These are phyloP conservation scores for Andrena praecox DNA, from an alignment of 2,888 invertebrate species.

Conservation along the genomic window DNA sequence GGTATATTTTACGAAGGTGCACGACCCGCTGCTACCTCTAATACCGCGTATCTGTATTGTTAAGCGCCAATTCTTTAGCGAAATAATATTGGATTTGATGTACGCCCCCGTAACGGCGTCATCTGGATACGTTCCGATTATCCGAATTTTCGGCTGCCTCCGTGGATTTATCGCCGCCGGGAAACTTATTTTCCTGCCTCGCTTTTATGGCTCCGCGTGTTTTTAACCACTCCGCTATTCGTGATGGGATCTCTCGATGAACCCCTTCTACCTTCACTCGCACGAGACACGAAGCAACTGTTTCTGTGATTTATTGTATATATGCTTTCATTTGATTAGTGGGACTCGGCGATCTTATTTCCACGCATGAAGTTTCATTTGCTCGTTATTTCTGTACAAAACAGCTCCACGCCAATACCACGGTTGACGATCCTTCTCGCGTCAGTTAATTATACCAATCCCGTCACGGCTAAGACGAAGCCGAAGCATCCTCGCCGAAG, in stretches of 20 bases:
- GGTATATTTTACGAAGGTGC: constrained; percentile 81
- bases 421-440: background rate
- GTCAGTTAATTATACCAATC: constrained; percentile 3
- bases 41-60: constrained; percentile 77
- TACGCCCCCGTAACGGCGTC: constrained; percentile 22
- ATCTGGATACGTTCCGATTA: constrained; percentile 24
- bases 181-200: background rate
- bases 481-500: constrained; percentile 28
- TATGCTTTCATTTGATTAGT: no score
- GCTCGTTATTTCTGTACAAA: background rate
- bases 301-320: background rate
- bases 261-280: background rate
- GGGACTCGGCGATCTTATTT: background rate
- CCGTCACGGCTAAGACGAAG: constrained; percentile 14
- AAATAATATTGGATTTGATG: constrained; percentile 50
- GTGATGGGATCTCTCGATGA: background rate
- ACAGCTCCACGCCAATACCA: no score
- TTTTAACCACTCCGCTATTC: background rate
- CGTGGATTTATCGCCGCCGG: background rate
- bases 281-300: background rate
- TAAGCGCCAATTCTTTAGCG: constrained; percentile 65
- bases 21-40: constrained; percentile 76
- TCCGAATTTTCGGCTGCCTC: constrained; percentile 25
- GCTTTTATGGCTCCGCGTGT: constrained; percentile 4
- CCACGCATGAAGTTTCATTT: background rate